Evolutionary conservation across 2,113 vertebrate genomes (phyloP).

Genomic region (Hyperopisus bebe): DNA sequence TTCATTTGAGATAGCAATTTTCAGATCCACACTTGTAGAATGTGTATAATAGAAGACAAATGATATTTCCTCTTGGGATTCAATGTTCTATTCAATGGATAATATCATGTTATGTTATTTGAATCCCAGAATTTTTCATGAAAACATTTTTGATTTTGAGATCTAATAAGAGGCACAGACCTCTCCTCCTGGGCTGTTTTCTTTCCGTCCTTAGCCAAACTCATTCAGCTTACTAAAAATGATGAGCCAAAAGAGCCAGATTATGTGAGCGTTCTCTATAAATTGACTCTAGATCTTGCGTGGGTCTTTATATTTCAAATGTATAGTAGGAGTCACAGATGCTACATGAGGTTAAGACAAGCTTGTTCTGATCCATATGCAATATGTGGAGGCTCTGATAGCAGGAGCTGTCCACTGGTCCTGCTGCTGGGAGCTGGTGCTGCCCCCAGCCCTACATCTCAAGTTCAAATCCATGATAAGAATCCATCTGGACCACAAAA

Average conservation of each 20-base stretch:
- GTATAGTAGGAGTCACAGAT: neutral
- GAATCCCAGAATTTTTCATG: neutral
- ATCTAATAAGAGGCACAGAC: neutral
- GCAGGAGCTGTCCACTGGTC: neutral
- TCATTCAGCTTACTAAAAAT: neutral
- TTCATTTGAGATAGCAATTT: neutral
- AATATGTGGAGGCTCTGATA: neutral
- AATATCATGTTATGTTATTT: neutral
- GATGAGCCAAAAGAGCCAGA: neutral
- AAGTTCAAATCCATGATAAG: neutral
- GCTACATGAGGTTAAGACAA: neutral
- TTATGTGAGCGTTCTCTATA: neutral
- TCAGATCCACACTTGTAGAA: neutral
- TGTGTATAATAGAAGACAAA: neutral
- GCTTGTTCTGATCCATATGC: neutral
- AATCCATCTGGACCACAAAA: neutral
- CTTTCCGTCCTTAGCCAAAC: neutral
- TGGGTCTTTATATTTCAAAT: neutral
- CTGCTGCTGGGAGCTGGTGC: neutral
- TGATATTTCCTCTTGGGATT: neutral
- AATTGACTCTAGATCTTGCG: neutral
- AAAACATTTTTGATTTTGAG: neutral
- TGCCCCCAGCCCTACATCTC: neutral
- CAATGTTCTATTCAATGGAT: neutral
- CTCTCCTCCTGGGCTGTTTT: neutral